phyloP scores from a whole-genome alignment of 2,113 vertebrate genomes.

The Plestiodon gilberti region DNA sequence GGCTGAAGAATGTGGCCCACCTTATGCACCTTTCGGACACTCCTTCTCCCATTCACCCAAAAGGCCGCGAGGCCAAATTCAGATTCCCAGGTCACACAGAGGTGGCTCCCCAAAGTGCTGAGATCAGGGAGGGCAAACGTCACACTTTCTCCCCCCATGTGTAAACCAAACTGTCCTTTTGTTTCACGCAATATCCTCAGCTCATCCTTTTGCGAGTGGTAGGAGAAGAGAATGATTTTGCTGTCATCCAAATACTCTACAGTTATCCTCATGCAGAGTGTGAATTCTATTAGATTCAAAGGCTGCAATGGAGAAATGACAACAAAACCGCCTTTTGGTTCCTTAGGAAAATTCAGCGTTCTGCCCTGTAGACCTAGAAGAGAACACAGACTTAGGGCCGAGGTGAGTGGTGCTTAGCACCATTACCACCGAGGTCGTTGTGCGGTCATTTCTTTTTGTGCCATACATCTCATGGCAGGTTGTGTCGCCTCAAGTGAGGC shows the following conservation, averaged over 20 bases:
- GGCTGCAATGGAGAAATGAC: conserved; percentile 75
- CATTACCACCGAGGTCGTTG: not conserved
- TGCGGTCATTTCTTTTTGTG: not conserved
- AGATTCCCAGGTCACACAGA: conserved; percentile 83
- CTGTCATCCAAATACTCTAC: conserved; percentile 76
- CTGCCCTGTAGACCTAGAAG: conserved; percentile 72
- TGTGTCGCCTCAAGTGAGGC: not conserved
- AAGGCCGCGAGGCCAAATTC: conserved; percentile 73
- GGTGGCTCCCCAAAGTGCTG: conserved; percentile 76
- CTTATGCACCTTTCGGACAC: conserved; percentile 75
- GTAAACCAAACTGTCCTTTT: conserved; percentile 75
- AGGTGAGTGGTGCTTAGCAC: too few species aligned
- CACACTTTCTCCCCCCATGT: conserved; percentile 59
- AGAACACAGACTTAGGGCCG: not conserved
- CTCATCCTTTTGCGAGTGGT: conserved; percentile 78
- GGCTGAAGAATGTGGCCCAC: conserved; percentile 73
- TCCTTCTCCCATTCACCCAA: conserved; percentile 77
- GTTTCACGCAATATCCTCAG: conserved; percentile 80
- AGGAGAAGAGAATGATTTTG: conserved; percentile 81
- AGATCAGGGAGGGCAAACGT: conserved; percentile 75
- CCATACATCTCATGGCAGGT: not conserved
- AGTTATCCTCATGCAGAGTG: conserved; percentile 79
- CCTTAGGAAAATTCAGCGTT: conserved; percentile 79
- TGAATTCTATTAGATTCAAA: conserved; percentile 75
- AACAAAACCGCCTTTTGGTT: conserved; percentile 81